Evolutionary conservation across 2,888 invertebrate species (phyloP), one percentile per base, ranked within the genome.

Genomic region (Clusia tigrina): DNA sequence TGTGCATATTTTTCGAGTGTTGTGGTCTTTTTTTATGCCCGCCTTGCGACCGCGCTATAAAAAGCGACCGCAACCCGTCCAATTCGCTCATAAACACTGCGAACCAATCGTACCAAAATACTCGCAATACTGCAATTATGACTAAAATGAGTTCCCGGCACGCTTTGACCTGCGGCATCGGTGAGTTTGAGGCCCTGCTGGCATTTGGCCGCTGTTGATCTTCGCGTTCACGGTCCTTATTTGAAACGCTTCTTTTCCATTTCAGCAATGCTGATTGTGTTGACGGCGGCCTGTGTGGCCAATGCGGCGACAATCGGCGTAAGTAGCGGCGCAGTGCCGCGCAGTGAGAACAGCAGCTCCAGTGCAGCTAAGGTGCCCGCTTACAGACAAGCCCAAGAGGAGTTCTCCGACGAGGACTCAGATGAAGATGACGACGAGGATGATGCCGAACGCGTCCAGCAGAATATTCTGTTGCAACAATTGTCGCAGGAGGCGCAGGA

Each of bases 71-170:
- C 73, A 69, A 65, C 62, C 59, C 70, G 68, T 66, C 71, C 69
- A 74, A 74, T 77, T 77, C 64, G 78, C 78, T 78, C 77, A 78
- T 74, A 78, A 72, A 76, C 75, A 74, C 73, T 68, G 37, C 58
- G 38, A 58, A 38, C 26, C n/a, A n/a, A n/a, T n/a, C 65, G 46
- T 65, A 56, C 65, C 61, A 68, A 57, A 58, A 57, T 42, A 51
- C 17, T 42, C 59, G 25, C 53, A 37, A 20, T 24, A 65, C 38
- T 42, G 67, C 55, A n/a, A 76, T 20, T 42, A 3, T 22, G 22
- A 38, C 26, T n/a, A 32, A 62, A 62, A 66, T 78, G 78, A 65
- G 65, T 67, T 71, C 71, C 58, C 66, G 72, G n/a, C n/a, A n/a
- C 71, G 56, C 69, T 64, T 58, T 61, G 59, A 63, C 42, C 26